A percentile compares a stretch with the other conserved stretches of the same genome.
phyloP scores from a whole-genome alignment of 2,113 vertebrate species.

The Leptocoma aspasia region DNA sequence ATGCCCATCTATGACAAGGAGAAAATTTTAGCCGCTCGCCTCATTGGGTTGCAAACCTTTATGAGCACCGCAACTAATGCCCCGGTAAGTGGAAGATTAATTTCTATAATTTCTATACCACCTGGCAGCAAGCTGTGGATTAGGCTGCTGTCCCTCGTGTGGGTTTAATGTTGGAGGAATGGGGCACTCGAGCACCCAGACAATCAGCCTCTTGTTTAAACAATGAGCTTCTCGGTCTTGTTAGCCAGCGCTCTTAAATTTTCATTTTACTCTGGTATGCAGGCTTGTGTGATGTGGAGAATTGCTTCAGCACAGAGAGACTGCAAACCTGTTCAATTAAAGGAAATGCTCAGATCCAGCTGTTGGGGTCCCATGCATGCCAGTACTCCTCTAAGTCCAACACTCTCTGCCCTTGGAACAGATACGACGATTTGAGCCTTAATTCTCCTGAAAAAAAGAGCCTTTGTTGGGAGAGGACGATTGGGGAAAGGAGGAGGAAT shows the following conservation, averaged over 20 bases:
- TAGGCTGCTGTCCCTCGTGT: conserved; percentile 52
- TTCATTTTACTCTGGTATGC: conserved; percentile 59
- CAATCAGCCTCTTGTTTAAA: conserved; percentile 74
- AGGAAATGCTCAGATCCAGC: conserved; percentile 71
- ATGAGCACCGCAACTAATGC: conserved; percentile 65
- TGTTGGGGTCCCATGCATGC: conserved; percentile 55
- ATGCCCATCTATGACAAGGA: not conserved
- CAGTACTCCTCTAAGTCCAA: conserved; percentile 37
- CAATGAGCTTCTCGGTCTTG: conserved; percentile 60
- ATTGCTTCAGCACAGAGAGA: conserved; percentile 49
- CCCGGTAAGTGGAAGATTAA: conserved; percentile 76
- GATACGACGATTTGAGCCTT: not conserved
- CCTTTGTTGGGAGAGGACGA: conserved; percentile 34
- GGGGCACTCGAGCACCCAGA: conserved; percentile 54
- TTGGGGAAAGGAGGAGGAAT: conserved; percentile 23
- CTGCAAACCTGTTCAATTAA: conserved; percentile 71
- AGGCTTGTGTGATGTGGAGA: conserved; percentile 63
- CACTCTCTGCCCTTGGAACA: conserved; percentile 32
- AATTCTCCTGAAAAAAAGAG: conserved; percentile 19
- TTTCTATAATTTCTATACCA: conserved; percentile 78
- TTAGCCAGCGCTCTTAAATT: conserved; percentile 69
- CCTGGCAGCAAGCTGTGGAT: conserved; percentile 76
- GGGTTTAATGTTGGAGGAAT: conserved; percentile 70
- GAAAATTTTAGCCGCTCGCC: conserved; percentile 52
- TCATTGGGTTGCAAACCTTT: conserved; percentile 66